Conservation (phyloP, 92 coral and sea anemone species). For the Actinernus sp. region DNA sequence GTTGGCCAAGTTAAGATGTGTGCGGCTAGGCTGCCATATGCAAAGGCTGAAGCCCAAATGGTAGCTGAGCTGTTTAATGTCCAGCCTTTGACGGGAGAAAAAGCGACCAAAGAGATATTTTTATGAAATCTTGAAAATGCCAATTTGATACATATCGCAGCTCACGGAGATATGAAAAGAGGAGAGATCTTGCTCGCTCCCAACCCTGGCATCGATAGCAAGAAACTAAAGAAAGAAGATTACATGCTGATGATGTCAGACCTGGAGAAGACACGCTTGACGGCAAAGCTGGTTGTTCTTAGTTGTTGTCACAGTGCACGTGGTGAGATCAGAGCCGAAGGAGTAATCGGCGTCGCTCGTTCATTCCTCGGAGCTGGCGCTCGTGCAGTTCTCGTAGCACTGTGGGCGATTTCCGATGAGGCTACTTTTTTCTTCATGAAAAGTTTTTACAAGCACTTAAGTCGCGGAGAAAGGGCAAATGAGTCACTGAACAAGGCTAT, state of each 20-base stretch:
- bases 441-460: slow-evolving; percentile 29
- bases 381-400: slow-evolving; percentile 41
- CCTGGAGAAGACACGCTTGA: slow-evolving; percentile 13
- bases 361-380: slow-evolving; percentile 64
- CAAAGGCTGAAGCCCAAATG: slow-evolving; percentile 24
- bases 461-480: slow-evolving; percentile 12
- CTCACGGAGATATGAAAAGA: slow-evolving; percentile 45
- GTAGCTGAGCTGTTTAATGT: slow-evolving; percentile 24
- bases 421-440: slow-evolving; percentile 39
- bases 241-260: slow-evolving; percentile 36
- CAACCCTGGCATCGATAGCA: slow-evolving; percentile 11
- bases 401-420: slow-evolving; percentile 52
- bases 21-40: slow-evolving; percentile 8
- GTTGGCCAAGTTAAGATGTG: slow-evolving; percentile 2
- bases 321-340: slow-evolving; percentile 50
- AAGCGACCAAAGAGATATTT: slow-evolving; percentile 27
- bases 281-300: slow-evolving; percentile 48
- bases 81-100: slow-evolving; percentile 6
- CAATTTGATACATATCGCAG: slow-evolving; percentile 46
- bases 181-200: slow-evolving; percentile 66
- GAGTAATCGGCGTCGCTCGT: slow-evolving; percentile 53
- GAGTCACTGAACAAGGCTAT: slow-evolving; percentile 12
- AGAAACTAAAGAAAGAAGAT: slow-evolving; percentile 7
- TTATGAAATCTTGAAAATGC: slow-evolving; percentile 21
- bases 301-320: slow-evolving; percentile 42